Conservation (phyloP, 2,888 invertebrate genomes). For the Boloria euphrosyne region DNA sequence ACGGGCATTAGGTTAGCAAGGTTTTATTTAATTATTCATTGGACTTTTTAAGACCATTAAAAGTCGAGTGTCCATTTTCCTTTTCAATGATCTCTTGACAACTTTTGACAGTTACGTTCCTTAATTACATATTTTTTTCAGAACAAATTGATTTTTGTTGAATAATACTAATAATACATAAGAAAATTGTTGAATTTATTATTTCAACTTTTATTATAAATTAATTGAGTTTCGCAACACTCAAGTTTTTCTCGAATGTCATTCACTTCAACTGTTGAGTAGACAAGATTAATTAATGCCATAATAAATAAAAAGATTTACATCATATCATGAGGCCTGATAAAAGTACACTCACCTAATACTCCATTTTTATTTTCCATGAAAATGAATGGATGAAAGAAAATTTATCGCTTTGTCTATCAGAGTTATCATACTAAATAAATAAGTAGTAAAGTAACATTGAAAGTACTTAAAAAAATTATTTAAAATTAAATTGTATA, state of each 20-base stretch:
- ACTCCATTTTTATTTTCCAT: too few relatives aligned
- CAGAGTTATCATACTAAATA: too few relatives aligned
- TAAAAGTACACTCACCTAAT: too few relatives aligned
- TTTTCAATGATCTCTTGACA: constrained; percentile 17
- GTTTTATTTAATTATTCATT: constrained; percentile 13
- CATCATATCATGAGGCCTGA: too few relatives aligned
- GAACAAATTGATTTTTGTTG: constrained; percentile 8
- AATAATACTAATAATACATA: constrained; percentile 8
- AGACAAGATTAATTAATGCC: not conserved
- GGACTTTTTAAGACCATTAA: constrained; percentile 16
- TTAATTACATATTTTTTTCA: constrained; percentile 12
- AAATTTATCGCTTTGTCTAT: too few relatives aligned
- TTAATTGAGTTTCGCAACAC: not conserved
- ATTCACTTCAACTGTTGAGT: not conserved
- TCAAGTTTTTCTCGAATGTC: not conserved
- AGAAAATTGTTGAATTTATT: constrained; percentile 5
- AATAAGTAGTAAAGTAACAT: too few relatives aligned
- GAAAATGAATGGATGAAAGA: too few relatives aligned
- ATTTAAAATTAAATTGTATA: too few relatives aligned
- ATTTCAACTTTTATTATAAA: not conserved
- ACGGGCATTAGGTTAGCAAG: not conserved
- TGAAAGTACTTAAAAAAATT: too few relatives aligned
- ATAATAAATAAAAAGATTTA: too few relatives aligned
- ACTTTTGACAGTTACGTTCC: constrained; percentile 23
- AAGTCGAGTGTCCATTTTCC: constrained; percentile 19